Conservation (phyloP, 2,888 invertebrate species). For the Anoncus sp. region DNA sequence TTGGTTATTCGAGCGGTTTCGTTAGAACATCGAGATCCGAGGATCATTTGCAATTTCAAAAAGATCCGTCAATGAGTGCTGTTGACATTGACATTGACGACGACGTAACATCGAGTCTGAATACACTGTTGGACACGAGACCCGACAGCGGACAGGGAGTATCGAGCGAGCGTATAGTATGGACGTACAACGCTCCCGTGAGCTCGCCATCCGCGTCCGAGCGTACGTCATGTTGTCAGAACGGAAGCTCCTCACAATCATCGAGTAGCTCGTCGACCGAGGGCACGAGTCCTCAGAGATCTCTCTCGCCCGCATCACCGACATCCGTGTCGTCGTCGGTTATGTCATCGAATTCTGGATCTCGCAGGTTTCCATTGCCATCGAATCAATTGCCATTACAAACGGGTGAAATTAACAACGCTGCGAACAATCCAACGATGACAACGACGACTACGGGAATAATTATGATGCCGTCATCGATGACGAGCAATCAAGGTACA, state of each 20-base stretch:
- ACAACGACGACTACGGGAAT: conserved; percentile 67
- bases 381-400: conserved; percentile 49
- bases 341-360: conserved; percentile 91
- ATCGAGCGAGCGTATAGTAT: conserved; percentile 89
- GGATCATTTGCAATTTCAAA: conserved; percentile 94
- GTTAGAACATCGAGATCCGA: conserved; percentile 96
- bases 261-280: conserved; percentile 79
- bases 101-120: conserved; percentile 96
- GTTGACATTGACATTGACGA: conserved; percentile 97
- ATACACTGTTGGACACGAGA: conserved; percentile 93
- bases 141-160: conserved; percentile 86
- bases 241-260: conserved; percentile 85
- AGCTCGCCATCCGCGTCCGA: conserved; percentile 85
- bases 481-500: conserved; percentile 64
- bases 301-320: conserved; percentile 91
- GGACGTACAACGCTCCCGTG: conserved; percentile 96
- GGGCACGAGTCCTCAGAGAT: conserved; percentile 84
- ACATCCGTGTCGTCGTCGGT: conserved; percentile 95
- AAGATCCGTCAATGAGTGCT: conserved; percentile 91
- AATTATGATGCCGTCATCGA: conserved; percentile 77
- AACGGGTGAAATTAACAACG: not conserved
- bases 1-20: conserved; percentile 84
- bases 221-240: conserved; percentile 85
- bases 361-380: conserved; percentile 86
- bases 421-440: conserved; percentile 78